Evolutionary conservation across 2,888 invertebrate species (phyloP).

Genomic region (Exocentrus adspersus): DNA sequence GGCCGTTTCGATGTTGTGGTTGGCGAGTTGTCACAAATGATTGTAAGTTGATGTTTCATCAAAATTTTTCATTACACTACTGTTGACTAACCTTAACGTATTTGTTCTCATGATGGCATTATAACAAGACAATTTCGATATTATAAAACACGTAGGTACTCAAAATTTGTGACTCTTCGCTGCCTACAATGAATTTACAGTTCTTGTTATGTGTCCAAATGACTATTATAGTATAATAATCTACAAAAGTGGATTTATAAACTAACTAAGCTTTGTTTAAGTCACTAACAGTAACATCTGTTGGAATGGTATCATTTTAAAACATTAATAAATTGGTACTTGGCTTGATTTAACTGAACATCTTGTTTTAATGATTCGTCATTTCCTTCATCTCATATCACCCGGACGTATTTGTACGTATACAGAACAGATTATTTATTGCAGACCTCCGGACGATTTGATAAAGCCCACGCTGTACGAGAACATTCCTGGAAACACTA

Average conservation of each 20-base stretch:
- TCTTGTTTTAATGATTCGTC: too few relatives aligned
- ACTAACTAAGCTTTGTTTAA: too few relatives aligned
- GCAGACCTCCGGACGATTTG: constrained; percentile 66
- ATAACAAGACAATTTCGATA: constrained; percentile 23
- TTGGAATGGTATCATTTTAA: too few relatives aligned
- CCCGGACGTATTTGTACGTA: too few relatives aligned
- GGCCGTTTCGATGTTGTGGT: constrained; percentile 42
- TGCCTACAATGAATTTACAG: constrained; percentile 37
- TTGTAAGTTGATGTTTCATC: constrained; percentile 40
- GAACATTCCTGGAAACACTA: constrained; percentile 63
- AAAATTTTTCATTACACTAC: constrained; percentile 16
- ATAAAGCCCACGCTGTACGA: constrained; percentile 65
- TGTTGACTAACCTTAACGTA: constrained; percentile 13
- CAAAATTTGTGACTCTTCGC: constrained; percentile 27
- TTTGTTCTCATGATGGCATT: constrained; percentile 2
- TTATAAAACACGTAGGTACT: constrained; percentile 2
- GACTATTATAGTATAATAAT: too few relatives aligned
- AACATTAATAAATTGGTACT: too few relatives aligned
- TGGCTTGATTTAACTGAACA: too few relatives aligned
- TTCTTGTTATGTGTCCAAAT: too few relatives aligned
- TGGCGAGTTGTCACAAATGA: constrained; percentile 36
- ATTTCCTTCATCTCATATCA: too few relatives aligned
- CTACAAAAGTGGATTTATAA: too few relatives aligned
- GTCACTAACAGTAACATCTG: too few relatives aligned
- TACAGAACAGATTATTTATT: constrained; percentile 40